Evolutionary conservation across 2,888 invertebrate genomes (phyloP).

Genomic region (Orthonychiurus folsomi): DNA sequence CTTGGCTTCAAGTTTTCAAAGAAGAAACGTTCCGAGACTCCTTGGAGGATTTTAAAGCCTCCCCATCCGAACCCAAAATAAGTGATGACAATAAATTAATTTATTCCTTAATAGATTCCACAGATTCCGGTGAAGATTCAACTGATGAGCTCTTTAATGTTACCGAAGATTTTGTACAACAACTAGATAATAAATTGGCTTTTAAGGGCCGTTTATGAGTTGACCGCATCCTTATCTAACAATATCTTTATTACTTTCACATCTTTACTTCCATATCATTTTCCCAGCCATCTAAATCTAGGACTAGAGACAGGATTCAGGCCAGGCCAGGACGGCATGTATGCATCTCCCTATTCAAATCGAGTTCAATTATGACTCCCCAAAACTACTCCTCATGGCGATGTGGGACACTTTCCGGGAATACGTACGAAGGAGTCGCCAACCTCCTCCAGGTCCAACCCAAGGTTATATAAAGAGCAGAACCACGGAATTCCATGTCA

Average conservation of each 20-base stretch:
- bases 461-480: no score
- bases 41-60: background rate
- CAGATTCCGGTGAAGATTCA: background rate
- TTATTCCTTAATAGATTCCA: no score
- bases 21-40: background rate
- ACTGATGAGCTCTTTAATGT: background rate
- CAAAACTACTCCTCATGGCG: no score
- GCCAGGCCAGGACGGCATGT: background rate
- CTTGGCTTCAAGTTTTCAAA: constrained; percentile 21
- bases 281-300: background rate
- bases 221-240: background rate
- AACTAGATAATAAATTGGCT: background rate
- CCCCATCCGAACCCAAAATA: no score
- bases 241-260: background rate
- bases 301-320: background rate
- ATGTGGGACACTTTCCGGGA: no score
- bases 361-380: no score
- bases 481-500: no score
- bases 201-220: background rate
- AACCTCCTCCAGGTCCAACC: no score
- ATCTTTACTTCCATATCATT: background rate
- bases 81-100: no score
- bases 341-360: background rate
- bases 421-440: no score
- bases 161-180: background rate